phyloP scores from a whole-genome alignment of 2,888 invertebrate genomes.

The Helicoverpa assulta region DNA sequence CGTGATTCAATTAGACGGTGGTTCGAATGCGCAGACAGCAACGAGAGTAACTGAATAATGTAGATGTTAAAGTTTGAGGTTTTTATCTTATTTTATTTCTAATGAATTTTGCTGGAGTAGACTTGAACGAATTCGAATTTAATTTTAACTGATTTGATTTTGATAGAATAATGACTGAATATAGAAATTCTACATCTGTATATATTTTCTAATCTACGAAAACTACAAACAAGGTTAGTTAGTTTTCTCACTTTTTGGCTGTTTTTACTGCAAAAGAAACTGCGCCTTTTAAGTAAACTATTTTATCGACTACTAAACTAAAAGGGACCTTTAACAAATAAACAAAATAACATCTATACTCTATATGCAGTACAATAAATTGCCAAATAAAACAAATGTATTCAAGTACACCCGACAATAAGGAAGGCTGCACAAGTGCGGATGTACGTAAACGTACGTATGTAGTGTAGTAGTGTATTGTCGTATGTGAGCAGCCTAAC shows the following conservation, averaged over 20 bases:
- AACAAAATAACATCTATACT: constrained; percentile 38
- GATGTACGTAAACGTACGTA: constrained; percentile 48
- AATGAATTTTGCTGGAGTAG: constrained; percentile 50
- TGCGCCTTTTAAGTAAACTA: neutral
- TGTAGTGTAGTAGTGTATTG: constrained; percentile 45
- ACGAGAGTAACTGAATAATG: constrained; percentile 71
- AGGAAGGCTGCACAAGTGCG: constrained; percentile 57
- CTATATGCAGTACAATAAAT: constrained; percentile 56
- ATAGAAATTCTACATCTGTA: neutral
- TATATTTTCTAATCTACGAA: too few relatives aligned
- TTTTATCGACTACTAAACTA: neutral
- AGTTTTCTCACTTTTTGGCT: too few relatives aligned
- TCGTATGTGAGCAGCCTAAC: constrained; percentile 61
- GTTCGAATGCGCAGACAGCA: constrained; percentile 66
- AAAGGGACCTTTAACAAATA: constrained; percentile 12
- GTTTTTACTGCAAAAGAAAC: too few relatives aligned
- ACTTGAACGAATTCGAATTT: constrained; percentile 17
- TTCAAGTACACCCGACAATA: constrained; percentile 58
- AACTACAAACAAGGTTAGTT: too few relatives aligned
- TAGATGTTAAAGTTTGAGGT: constrained; percentile 55
- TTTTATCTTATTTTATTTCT: constrained; percentile 58
- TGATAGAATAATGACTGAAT: neutral
- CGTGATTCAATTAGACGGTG: constrained; percentile 84
- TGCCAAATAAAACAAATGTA: constrained; percentile 61
- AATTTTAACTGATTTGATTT: neutral